Base-by-base conservation (phyloP, 2,888 invertebrate genomes). In the Drosophila incognita region DNA sequence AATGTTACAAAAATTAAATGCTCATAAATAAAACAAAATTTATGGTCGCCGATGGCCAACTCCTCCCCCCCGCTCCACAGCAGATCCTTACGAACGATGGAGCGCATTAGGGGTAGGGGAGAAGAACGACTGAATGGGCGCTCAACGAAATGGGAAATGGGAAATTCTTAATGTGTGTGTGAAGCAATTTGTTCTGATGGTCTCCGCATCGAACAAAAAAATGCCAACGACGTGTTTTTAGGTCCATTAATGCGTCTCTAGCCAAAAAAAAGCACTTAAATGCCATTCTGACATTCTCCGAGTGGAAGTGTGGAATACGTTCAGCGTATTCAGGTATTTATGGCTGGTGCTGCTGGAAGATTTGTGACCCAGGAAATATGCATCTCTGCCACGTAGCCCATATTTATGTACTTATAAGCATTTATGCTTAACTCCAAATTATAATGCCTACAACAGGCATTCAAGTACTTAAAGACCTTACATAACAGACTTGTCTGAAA, bases 1-100 rank as follows among this genome's bases (percentile, higher is more conserved):
- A 90, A 92, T 92, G 92, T 90, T 89, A 90, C 84, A 90, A 85
- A 90, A 91, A 91, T 92, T 91, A 92, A 92, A 90, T 91, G 86
- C 86, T 85, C 83, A 90, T 91, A 89, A 91, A 89, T 90, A 90
- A 90, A 87, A 83, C 73, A 58, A 68, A 89, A 87, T 89, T 87
- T 87, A 89, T 87, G 83, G 73, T 51, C 86, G 69, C 58, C 46
- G 27, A 15, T 24, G 46, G 24, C 8, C 8, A 46, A 46, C 24
- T 46, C 2, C 4, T 8, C 8, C 8, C 24, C 24, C 8, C 24
- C 24, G 4, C 46, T 24, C 7, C 24, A 15, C 21, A 42, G 40
- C 48, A 74, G 74, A 81, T 81, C 70, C 80, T 74, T 56, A 51
- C 58, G 42, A 58, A 49, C 36, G 59, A 51, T 65, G 62, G 69